These are phyloP conservation scores for Trichogramma evanescens DNA, from an alignment of 2,888 invertebrate species.

Conservation along the genomic window DNA sequence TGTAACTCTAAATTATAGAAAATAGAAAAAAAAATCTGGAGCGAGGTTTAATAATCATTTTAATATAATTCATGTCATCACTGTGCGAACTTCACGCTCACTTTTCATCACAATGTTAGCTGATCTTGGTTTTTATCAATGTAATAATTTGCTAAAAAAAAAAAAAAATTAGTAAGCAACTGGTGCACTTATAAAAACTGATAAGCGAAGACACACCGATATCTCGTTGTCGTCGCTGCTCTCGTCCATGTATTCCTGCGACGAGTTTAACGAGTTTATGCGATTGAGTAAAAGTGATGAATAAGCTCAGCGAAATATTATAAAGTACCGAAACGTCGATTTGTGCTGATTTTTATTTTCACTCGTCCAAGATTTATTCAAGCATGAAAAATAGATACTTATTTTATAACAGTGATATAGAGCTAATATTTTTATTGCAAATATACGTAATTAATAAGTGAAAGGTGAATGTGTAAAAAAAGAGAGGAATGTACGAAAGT, in stretches of 20 bases:
- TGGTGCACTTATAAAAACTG: slow-evolving; percentile 21
- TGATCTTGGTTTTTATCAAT: too few species aligned
- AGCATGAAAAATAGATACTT: slow-evolving; percentile 11
- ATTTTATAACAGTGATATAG: slow-evolving; percentile 6
- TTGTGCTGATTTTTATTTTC: slow-evolving; percentile 5
- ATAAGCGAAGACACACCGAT: slow-evolving; percentile 7
- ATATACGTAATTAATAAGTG: slow-evolving; percentile 6
- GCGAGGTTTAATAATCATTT: slow-evolving; percentile 17
- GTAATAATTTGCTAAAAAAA: not conserved
- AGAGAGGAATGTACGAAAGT: not conserved
- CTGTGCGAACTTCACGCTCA: slow-evolving; percentile 24
- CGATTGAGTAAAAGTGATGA: slow-evolving; percentile 11
- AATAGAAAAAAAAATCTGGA: slow-evolving; percentile 3
- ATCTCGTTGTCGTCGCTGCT: slow-evolving; percentile 8
- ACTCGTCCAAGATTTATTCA: slow-evolving; percentile 5
- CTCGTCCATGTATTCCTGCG: slow-evolving; percentile 12
- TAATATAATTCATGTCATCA: slow-evolving; percentile 23
- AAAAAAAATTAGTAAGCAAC: slow-evolving; percentile 12
- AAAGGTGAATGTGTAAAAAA: slow-evolving; percentile 3
- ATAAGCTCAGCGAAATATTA: slow-evolving; percentile 8
- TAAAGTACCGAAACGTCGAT: not conserved
- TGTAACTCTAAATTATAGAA: slow-evolving; percentile 1
- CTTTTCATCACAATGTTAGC: slow-evolving; percentile 14
- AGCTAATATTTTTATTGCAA: slow-evolving; percentile 16
- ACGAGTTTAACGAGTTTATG: slow-evolving; percentile 7